phyloP scores from a whole-genome alignment of 2,113 vertebrate species.

The Melanotaenia duboulayi region DNA sequence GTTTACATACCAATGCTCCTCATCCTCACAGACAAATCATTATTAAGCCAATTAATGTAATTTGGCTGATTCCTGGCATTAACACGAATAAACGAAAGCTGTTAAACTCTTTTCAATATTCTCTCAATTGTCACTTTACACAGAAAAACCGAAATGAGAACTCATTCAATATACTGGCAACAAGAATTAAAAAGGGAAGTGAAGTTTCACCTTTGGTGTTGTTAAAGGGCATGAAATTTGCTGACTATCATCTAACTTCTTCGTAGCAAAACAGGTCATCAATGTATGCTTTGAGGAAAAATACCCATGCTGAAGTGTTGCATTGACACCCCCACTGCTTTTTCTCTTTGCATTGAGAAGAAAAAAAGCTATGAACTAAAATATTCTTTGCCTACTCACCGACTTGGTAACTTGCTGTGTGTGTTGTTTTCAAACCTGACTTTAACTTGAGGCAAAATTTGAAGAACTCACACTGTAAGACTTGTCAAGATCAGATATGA shows the following conservation, averaged over 20 bases:
- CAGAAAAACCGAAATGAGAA: neutral
- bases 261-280: neutral
- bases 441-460: conserved; percentile 59
- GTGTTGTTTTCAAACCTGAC: conserved; percentile 52
- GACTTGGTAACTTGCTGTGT: conserved; percentile 23
- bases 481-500: conserved; percentile 59
- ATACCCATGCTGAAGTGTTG: conserved; percentile 1
- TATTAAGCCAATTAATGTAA: neutral
- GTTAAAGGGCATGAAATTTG: neutral
- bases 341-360: neutral
- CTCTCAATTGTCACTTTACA: conserved; percentile 3
- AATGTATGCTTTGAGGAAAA: neutral
- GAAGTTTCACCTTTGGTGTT: neutral
- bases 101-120: neutral
- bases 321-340: neutral
- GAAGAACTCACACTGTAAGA: conserved; percentile 58
- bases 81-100: conserved; percentile 3
- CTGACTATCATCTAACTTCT: neutral
- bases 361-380: conserved; percentile 13
- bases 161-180: neutral
- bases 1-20: conserved; percentile 1
- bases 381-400: conserved; percentile 27
- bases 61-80: neutral
- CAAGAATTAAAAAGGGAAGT: neutral
- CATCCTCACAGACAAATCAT: neutral